Base-by-base conservation (phyloP, 2,113 vertebrate genomes). In the Pygoscelis antarcticus region DNA sequence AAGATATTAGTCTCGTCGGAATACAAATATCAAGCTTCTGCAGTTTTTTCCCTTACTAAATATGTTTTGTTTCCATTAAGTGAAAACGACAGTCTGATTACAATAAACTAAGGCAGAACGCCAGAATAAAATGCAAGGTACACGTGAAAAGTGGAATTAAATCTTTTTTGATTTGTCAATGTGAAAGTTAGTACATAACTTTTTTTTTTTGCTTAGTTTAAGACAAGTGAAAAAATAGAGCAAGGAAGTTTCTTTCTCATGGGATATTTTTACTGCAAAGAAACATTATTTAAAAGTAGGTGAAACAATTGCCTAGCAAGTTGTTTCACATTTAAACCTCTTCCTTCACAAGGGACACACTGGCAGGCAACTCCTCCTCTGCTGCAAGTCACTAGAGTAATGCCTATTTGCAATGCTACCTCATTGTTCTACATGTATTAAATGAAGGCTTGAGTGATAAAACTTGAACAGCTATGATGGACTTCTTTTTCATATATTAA, bases 1-100 rank as follows among this genome's bases (percentile, higher is more conserved):
- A 95, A 97, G 87, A 95, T 71, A 97, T 90, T 98, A 92, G 71
- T 58, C 74, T 83, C 11, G 0, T 27, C 95, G 57, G 34, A 96
- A 88, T 76, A 93, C 46, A 92, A 93, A 91, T 78, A 89, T 44
- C 58, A 83, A 76, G 51, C 49, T 95, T 96, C 94, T 92, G 93
- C 32, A 86, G 64, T 81, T 80, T 94, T 75, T 89, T 77, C 52
- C 88, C 38, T 71, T 62, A 72, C 70, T 92, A 94, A 97, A 65
- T 79, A 51, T 8, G 14, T 34, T 72, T 92, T 65, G 46, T 61
- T 90, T 88, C 80, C 62, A 91, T 94, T 93, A 96, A 83, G 78
- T 72, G 80, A 83, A 97, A 96, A 97, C 74, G 61, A 88, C 68
- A 96, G 83, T 69, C 64, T 82, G 83, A 92, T 83, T 96, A 94